A percentile compares a stretch with the other conserved stretches of the same genome.
Evolutionary conservation across 2,797 vertebrate genomes (phyloP).

Genomic region (Pogoniulus pusillus): DNA sequence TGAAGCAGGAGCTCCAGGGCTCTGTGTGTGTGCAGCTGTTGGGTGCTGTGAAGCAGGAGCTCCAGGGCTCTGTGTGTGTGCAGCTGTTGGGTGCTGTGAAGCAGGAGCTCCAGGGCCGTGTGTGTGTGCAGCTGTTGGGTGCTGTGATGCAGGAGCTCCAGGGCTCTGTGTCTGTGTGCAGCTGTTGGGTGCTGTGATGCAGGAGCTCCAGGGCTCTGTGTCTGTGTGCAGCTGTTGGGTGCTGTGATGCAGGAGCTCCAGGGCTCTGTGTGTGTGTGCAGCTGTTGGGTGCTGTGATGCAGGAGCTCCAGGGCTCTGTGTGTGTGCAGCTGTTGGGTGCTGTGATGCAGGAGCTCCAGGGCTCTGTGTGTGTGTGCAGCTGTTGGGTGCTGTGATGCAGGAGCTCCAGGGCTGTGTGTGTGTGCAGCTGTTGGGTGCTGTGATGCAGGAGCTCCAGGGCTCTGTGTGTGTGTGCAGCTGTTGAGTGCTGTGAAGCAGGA

Average conservation of each 20-base stretch:
- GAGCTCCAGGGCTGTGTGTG: not conserved
- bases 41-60: not conserved
- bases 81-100: no score
- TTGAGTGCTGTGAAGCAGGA: no score
- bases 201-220: not conserved
- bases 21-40: no score
- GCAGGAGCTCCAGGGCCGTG: fast-evolving
- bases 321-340: not conserved
- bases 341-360: fast-evolving
- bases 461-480: no score
- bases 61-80: not conserved
- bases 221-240: no score
- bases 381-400: no score
- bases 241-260: fast-evolving
- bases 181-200: no score
- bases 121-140: no score
- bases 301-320: not conserved
- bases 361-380: not conserved
- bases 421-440: not conserved
- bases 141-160: fast-evolving
- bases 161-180: not conserved
- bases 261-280: not conserved
- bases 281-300: no score
- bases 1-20: fast-evolving
- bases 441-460: fast-evolving